Conservation (phyloP, 2,113 vertebrate genomes). For the Ellobius talpinus region DNA sequence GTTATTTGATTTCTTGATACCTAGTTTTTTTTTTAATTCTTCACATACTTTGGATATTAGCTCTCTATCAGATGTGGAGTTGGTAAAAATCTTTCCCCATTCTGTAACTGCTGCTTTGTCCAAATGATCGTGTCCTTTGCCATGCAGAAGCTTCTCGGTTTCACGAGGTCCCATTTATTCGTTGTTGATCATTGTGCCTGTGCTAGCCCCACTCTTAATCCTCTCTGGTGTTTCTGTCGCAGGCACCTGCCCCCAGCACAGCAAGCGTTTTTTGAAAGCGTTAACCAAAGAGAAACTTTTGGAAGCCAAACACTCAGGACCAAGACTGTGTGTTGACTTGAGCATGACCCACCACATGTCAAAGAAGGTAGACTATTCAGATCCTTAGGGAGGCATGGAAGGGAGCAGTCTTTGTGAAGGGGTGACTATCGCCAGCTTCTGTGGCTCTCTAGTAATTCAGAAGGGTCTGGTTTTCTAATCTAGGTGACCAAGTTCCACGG, state of each 20-base stretch:
- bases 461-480: background rate
- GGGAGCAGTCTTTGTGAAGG: background rate
- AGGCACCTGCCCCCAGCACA: slow-evolving; percentile 79
- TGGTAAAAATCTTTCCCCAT: background rate
- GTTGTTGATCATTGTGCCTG: background rate
- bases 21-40: background rate
- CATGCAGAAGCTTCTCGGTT: background rate
- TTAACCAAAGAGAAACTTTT: slow-evolving; percentile 90
- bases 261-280: slow-evolving; percentile 88
- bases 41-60: background rate
- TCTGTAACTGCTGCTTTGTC: background rate
- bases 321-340: slow-evolving; percentile 92
- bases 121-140: background rate
- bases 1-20: background rate
- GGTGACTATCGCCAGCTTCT: background rate
- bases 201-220: background rate
- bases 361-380: slow-evolving; percentile 88
- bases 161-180: background rate
- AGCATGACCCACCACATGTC: slow-evolving; percentile 92
- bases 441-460: background rate
- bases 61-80: background rate
- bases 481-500: background rate
- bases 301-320: slow-evolving; percentile 88
- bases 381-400: background rate
- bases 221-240: slow-evolving; percentile 32